A percentile compares a stretch with the other conserved stretches of the same genome.
These are phyloP conservation scores for Parascotia fuliginaria DNA, from an alignment of 2,888 invertebrate genomes.

Conservation along the genomic window DNA sequence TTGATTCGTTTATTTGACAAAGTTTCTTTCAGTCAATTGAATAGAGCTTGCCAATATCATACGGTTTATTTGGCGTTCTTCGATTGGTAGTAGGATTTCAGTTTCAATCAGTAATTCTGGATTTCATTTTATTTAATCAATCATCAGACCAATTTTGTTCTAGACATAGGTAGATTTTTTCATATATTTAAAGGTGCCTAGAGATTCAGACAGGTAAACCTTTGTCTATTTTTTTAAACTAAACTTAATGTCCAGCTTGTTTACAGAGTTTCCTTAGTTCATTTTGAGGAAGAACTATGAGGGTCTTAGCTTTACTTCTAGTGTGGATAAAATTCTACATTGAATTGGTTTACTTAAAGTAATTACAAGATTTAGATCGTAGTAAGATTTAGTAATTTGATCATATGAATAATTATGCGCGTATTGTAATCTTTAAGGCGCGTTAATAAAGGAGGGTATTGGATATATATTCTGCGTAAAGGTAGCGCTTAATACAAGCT, in stretches of 20 bases:
- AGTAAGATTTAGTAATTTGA: constrained; percentile 2
- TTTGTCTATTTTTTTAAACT: no score
- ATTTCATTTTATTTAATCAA: no score
- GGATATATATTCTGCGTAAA: background rate
- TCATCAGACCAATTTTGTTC: no score
- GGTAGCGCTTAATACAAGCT: background rate
- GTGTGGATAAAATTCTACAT: no score
- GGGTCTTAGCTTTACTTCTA: constrained; percentile 90
- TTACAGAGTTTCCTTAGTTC: constrained; percentile 93
- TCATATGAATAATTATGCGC: constrained; percentile 1
- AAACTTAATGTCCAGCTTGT: constrained; percentile 91
- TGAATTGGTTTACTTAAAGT: no score
- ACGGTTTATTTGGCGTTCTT: constrained; percentile 25
- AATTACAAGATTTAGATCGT: background rate
- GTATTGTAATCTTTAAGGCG: background rate
- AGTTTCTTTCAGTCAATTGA: constrained; percentile 27
- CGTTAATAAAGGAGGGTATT: background rate
- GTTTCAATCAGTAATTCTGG: background rate
- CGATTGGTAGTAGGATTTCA: background rate
- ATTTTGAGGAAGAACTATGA: constrained; percentile 94
- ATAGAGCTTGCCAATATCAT: constrained; percentile 38
- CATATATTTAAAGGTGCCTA: no score
- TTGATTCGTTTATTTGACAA: constrained; percentile 22
- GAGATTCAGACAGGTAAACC: no score
- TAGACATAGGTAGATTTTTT: no score